Conservation (phyloP, 2,113 vertebrate species). For the Sterna hirundo region DNA sequence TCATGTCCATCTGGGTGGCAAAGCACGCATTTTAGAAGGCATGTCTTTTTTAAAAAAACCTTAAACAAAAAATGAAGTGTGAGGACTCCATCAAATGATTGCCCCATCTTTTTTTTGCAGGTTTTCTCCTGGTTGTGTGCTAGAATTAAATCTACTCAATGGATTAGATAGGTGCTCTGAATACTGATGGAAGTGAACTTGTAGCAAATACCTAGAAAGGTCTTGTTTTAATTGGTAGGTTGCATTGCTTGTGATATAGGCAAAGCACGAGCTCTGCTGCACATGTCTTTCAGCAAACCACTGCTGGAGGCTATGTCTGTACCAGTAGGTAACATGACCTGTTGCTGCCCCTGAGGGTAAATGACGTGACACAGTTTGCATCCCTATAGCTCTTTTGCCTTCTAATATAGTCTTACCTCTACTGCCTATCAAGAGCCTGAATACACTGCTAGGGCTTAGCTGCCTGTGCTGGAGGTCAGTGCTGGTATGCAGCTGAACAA, state of each 20-base stretch:
- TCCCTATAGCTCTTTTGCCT: not conserved
- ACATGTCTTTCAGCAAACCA: not conserved
- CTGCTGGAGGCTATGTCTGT: not conserved
- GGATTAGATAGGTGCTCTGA: not conserved
- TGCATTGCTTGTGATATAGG: not conserved
- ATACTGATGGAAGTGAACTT: not conserved
- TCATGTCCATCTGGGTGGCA: not conserved
- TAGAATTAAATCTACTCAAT: not conserved
- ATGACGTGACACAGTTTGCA: not conserved
- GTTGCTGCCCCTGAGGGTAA: not conserved
- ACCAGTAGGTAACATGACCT: not conserved
- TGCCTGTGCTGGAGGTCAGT: not conserved
- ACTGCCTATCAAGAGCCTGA: not conserved
- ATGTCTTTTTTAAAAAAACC: not conserved
- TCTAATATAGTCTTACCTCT: not conserved
- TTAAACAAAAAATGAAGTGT: not conserved
- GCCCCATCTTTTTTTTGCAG: not conserved
- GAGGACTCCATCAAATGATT: not conserved
- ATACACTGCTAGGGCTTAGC: not conserved
- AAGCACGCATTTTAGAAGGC: not conserved
- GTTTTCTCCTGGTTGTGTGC: not conserved
- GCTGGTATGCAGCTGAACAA: not conserved
- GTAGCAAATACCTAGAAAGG: not conserved
- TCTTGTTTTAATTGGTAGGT: not conserved
- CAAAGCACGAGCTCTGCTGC: not conserved